These are phyloP conservation scores for Brienomyrus brachyistius DNA, from an alignment of 2,113 vertebrate genomes.

Conservation along the genomic window DNA sequence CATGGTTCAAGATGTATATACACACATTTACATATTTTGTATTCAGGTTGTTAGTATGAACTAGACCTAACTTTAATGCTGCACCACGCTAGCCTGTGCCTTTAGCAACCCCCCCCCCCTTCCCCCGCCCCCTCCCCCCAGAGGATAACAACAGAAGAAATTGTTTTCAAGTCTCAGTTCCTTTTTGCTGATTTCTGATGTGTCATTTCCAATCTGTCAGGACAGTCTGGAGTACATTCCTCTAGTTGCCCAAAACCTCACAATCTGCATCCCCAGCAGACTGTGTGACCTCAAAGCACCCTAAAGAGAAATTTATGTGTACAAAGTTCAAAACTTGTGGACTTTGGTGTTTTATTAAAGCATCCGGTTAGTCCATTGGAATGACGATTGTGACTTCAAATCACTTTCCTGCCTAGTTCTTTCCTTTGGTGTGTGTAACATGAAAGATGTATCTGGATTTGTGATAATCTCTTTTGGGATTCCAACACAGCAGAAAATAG, in stretches of 20 bases:
- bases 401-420: not conserved
- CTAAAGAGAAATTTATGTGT: not conserved
- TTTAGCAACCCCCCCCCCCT: not conserved
- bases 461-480: not conserved
- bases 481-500: not conserved
- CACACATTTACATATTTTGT: not conserved
- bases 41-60: not conserved
- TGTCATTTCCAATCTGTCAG: not conserved
- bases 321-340: not conserved
- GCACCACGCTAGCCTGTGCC: not conserved
- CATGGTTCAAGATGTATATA: not conserved
- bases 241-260: not conserved
- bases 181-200: not conserved
- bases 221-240: not conserved
- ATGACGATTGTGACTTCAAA: not conserved
- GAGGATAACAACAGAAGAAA: not conserved
- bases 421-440: not conserved
- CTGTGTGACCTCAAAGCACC: not conserved
- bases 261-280: not conserved
- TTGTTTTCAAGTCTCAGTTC: not conserved
- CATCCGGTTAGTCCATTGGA: not conserved
- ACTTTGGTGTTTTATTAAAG: not conserved
- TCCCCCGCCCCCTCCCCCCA: not conserved
- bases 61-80: not conserved
- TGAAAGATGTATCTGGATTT: not conserved